Base-by-base conservation (phyloP, 2,113 vertebrate genomes). In the Myrmophylax atrothorax region DNA sequence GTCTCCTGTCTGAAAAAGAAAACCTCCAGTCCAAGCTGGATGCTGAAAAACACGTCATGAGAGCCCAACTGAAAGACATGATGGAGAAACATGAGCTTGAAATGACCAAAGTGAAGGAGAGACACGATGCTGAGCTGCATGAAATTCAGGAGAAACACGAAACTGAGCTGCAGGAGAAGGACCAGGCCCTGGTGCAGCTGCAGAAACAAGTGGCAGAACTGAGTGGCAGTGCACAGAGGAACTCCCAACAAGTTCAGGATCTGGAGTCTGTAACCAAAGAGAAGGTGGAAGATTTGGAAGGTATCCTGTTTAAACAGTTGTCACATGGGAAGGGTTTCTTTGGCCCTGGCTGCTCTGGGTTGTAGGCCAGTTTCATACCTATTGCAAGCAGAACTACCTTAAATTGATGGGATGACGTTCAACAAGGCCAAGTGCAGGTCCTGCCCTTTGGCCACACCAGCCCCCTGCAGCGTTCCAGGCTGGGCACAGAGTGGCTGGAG, bases 41-140 rank as follows among this genome's bases (percentile, higher is more conserved):
- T 94, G 99, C 99, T 3, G 99, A 99, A 97, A 99, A 98, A 90
- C 98, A 99, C 11, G 98, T 99, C 91, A 98, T 99, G 98, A 98
- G 98, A 90, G 98, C 99, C 6, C 99, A 99, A 62, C 97, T 99
- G 18, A 98, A 96, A 33, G 98, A 99, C 96, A 98, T 99, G 96
- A 98, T 99, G 98, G 98, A 99, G 92, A 99, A 99, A 96, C 98
- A 99, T 38, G 98, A 98, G 91, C 95, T 94, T 14, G 98, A 99
- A 97, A 94, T 98, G 91, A 96, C 88, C 63, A 96, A 92, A 52
- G 60, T 96, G 10, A 92, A 74, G 52, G 97, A 95, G 87, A 97
- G 97, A 78, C 95, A 99, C 9, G 86, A 94, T 78, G 87, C 83
- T 20, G 98, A 98, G 95, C 80, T 97, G 33, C 97, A 89, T 38